Conservation (phyloP, 2,113 vertebrate species). For the Ictidomys tridecemlineatus region DNA sequence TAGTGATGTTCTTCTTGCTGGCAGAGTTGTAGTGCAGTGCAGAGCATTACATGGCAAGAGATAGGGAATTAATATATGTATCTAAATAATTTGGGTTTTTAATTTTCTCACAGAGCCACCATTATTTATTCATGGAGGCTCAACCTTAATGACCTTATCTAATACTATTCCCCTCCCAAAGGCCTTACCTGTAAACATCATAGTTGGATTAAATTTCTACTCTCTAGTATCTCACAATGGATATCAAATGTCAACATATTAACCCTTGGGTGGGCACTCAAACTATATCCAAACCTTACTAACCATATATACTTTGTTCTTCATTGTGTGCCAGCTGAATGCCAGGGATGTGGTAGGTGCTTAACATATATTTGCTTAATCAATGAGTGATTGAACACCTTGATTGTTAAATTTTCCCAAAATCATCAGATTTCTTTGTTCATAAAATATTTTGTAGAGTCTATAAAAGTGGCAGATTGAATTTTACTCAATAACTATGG, state of each 20-base stretch:
- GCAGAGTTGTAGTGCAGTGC: background rate
- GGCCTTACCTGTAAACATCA: background rate
- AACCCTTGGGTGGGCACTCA: background rate
- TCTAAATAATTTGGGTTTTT: background rate
- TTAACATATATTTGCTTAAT: slow-evolving; percentile 1
- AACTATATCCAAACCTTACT: too few species aligned
- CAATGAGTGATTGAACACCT: background rate
- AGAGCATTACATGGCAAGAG: background rate
- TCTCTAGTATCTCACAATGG: background rate
- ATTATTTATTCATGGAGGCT: background rate
- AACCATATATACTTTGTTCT: background rate
- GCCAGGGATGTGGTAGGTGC: background rate
- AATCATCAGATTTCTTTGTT: background rate
- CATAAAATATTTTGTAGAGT: slow-evolving; percentile 1
- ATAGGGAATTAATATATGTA: background rate
- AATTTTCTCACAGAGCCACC: background rate
- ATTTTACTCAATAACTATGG: background rate
- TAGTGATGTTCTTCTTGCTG: background rate
- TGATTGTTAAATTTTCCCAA: slow-evolving; percentile 17
- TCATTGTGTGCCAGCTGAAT: background rate
- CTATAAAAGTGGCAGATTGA: background rate
- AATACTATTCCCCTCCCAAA: background rate
- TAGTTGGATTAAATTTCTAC: background rate
- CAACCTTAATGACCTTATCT: background rate
- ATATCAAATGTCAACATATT: background rate